Evolutionary conservation across 2,888 invertebrate genomes (phyloP).

Genomic region (Lordiphosa fenestrarum): DNA sequence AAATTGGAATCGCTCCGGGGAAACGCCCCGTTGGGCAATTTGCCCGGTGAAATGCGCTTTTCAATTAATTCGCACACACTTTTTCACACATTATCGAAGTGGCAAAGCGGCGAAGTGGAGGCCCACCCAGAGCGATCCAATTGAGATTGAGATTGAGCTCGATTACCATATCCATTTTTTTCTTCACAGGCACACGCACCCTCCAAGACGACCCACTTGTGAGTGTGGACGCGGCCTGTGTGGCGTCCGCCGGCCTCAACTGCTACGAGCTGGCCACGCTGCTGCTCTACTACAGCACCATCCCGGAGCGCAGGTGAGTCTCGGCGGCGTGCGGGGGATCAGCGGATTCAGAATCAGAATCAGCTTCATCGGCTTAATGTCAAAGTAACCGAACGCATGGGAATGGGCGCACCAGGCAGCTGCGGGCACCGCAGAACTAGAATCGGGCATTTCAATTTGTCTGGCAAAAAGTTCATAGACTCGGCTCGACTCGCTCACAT

Average conservation of each 20-base stretch:
- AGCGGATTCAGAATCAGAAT: constrained; percentile 55
- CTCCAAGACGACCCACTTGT: constrained; percentile 85
- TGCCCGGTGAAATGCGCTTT: constrained; percentile 50
- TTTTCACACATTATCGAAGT: constrained; percentile 64
- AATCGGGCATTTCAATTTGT: constrained; percentile 66
- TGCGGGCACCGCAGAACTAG: constrained; percentile 29
- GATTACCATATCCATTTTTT: constrained; percentile 26
- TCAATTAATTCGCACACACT: constrained; percentile 54
- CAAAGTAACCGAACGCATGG: constrained; percentile 67
- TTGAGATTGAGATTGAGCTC: constrained; percentile 35
- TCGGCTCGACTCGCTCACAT: constrained; percentile 7
- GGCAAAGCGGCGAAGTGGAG: constrained; percentile 21
- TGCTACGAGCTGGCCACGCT: constrained; percentile 87
- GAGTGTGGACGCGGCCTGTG: constrained; percentile 84
- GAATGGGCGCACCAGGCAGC: constrained; percentile 61
- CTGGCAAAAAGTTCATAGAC: constrained; percentile 54
- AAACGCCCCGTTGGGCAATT: constrained; percentile 62
- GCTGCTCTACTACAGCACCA: constrained; percentile 86
- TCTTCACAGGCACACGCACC: constrained; percentile 84
- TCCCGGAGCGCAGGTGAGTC: constrained; percentile 84
- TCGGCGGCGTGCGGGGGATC: constrained; percentile 22
- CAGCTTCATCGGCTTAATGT: constrained; percentile 68
- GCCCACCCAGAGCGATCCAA: constrained; percentile 60
- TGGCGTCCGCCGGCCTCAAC: constrained; percentile 83
- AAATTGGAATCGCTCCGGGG: constrained; percentile 47